Base-by-base conservation (phyloP, 2,797 vertebrate genomes). In the Centropyge bicolor region DNA sequence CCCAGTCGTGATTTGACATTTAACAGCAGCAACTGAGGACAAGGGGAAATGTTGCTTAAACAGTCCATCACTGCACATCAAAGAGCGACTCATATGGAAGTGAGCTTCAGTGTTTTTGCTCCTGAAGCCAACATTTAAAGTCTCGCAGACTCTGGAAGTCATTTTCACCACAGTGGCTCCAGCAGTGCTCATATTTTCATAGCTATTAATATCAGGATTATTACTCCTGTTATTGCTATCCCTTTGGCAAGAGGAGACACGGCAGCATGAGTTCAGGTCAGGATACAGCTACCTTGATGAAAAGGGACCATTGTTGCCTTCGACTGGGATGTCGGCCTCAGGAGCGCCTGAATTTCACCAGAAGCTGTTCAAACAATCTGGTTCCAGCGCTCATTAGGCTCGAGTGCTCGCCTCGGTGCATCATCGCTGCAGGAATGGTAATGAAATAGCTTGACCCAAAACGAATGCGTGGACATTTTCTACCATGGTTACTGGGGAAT, bases 131-230 rank as follows among this genome's bases (percentile, higher is more conserved):
- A 82, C 75, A 72, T 77, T 90, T 70, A 73, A 88, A 86, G 79
- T 76, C 79, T 77, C 64, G 51, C 80, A 79, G 85, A 76, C 78
- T 87, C 88, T 92, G 91, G 89, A 89, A 93, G 88, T 85, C 63
- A 85, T 93, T 91, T 90, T 89, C 83, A 82, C 79, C 63, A 78
- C 82, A 87, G 64, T 57, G 65, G 76, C 68, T 90, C 89, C 83
- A 69, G 70, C 88, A 60, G 82, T 52, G 79, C 76, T 88, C 78
- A 78, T 88, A 91, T 89, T 93, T 94, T 90, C 72, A 87, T 71
- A 70, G 84, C 90, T 89, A 88, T 92, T 90, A 91, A 93, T 94
- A 92, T 86, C 84, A 80, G 64, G 74, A 86, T 88, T 91, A 91
- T 89, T 87, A 81, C 80, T 77, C 69, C 48, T 64, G 87, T 71